Percentiles rank a stretch among this genome's conserved stretches.
Evolutionary conservation across 2,113 vertebrate genomes (phyloP).

Genomic region (Aspiorhynchus laticeps): DNA sequence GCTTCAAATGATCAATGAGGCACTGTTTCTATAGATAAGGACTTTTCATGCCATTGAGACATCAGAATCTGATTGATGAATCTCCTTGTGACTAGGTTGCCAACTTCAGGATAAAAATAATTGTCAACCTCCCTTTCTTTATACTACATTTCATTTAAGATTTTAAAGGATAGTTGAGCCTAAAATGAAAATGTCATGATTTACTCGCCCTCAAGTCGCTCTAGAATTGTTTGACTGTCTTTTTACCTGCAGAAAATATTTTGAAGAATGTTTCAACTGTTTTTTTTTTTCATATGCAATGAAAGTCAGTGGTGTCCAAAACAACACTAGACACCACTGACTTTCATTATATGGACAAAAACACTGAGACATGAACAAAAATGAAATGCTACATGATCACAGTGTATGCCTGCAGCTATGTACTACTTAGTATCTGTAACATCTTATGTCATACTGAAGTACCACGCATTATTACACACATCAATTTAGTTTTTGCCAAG

Average conservation of each 20-base stretch:
- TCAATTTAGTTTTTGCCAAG: not conserved
- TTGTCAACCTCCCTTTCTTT: not conserved
- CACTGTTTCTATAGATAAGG: slow-evolving; percentile 22
- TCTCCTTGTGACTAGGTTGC: not conserved
- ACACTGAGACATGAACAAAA: not conserved
- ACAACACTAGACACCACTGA: not conserved
- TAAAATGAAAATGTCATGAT: not conserved
- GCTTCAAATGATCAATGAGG: not conserved
- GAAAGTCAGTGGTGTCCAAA: not conserved
- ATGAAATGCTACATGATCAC: not conserved
- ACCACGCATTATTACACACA: not conserved
- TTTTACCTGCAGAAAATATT: not conserved
- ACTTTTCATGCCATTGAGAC: not conserved
- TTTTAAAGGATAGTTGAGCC: not conserved
- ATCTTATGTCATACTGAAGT: not conserved
- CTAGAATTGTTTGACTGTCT: not conserved
- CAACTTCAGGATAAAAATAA: slow-evolving; percentile 13
- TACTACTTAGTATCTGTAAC: not conserved
- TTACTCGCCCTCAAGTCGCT: not conserved
- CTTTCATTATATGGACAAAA: not conserved
- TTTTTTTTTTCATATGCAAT: not conserved
- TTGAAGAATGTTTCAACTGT: not conserved
- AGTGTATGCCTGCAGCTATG: not conserved
- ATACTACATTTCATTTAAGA: not conserved
- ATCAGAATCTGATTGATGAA: not conserved